phyloP scores from a whole-genome alignment of 1,140 invertebrate species.

The Euwallacea fornicatus region DNA sequence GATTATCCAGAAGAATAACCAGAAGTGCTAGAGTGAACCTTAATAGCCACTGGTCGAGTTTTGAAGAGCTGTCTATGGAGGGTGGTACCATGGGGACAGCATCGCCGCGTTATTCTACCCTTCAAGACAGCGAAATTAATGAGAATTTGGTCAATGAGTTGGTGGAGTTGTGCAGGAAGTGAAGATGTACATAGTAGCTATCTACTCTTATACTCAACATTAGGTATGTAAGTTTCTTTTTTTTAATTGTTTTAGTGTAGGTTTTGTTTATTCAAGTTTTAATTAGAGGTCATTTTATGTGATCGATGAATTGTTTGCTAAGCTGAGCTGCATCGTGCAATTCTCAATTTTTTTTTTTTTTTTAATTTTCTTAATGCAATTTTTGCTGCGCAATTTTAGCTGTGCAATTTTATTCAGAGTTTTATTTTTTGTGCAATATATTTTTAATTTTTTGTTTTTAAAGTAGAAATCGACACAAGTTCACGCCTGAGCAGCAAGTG shows the following conservation, averaged over 20 bases:
- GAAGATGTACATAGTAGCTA: neutral
- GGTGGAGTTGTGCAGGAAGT: slow-evolving; percentile 50
- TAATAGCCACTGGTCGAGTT: slow-evolving; percentile 61
- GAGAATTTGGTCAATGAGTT: slow-evolving; percentile 61
- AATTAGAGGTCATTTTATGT: slow-evolving; percentile 21
- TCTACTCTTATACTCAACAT: slow-evolving; percentile 14
- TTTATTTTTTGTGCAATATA: slow-evolving; percentile 5
- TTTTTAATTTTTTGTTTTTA: slow-evolving; percentile 6
- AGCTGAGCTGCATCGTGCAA: slow-evolving; percentile 41
- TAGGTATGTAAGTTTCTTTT: slow-evolving; percentile 32
- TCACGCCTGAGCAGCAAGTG: neutral
- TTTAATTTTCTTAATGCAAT: slow-evolving; percentile 5
- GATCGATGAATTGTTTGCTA: slow-evolving; percentile 28
- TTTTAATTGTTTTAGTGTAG: slow-evolving; percentile 11
- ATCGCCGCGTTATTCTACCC: neutral
- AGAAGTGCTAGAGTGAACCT: slow-evolving; percentile 59
- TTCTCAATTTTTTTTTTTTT: slow-evolving; percentile 13
- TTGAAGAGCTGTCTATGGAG: slow-evolving; percentile 57
- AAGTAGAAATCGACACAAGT: too few relatives aligned
- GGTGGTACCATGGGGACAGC: slow-evolving; percentile 14
- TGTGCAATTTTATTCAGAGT: slow-evolving; percentile 7
- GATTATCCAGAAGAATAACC: slow-evolving; percentile 57
- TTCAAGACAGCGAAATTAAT: slow-evolving; percentile 54
- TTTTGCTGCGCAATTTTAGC: slow-evolving; percentile 26
- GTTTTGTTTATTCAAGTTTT: slow-evolving; percentile 24